Percentiles rank a stretch among this genome's conserved stretches.
phyloP scores from a whole-genome alignment of 1,140 invertebrate genomes.

The Pogonus chalceus region DNA sequence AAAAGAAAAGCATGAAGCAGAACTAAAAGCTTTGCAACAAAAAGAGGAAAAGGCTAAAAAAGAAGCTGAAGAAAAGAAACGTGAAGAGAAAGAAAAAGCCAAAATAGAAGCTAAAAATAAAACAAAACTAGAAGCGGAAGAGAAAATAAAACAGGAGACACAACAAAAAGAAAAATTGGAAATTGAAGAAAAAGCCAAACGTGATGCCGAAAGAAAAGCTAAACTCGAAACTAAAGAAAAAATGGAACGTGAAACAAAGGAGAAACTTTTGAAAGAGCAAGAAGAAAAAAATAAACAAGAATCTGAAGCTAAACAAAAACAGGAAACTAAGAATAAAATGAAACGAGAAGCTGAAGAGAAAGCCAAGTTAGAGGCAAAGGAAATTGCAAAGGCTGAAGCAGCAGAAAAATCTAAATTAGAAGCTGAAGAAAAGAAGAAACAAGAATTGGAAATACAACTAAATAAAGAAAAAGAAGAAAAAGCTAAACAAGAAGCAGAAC shows the following conservation, averaged over 20 bases:
- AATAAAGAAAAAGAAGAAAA: neutral
- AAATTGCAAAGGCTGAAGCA: slow-evolving; percentile 19
- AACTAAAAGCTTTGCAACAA: too few species aligned
- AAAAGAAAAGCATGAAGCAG: too few species aligned
- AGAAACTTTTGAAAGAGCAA: slow-evolving; percentile 13
- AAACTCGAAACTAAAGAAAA: slow-evolving; percentile 12
- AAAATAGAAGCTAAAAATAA: slow-evolving; percentile 15
- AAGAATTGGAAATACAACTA: too few species aligned
- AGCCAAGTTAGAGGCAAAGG: slow-evolving; percentile 16
- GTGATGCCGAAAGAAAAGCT: slow-evolving; percentile 11
- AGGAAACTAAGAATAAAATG: slow-evolving; percentile 12
- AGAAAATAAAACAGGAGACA: slow-evolving; percentile 12
- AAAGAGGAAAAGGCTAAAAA: slow-evolving; percentile 11
- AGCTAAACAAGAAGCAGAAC: neutral
- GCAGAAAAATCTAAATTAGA: slow-evolving; percentile 15
- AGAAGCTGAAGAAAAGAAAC: neutral
- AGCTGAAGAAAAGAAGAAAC: slow-evolving; percentile 11
- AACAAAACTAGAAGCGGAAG: neutral
- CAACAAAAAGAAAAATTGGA: slow-evolving; percentile 13
- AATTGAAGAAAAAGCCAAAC: slow-evolving; percentile 14
- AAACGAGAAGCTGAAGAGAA: slow-evolving; percentile 14
- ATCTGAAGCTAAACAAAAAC: slow-evolving; percentile 8
- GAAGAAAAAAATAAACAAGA: slow-evolving; percentile 15
- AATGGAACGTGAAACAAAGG: slow-evolving; percentile 14
- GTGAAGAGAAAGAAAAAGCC: neutral